phyloP scores from a whole-genome alignment of 2,888 invertebrate genomes.

The Pasiphila rectangulata region DNA sequence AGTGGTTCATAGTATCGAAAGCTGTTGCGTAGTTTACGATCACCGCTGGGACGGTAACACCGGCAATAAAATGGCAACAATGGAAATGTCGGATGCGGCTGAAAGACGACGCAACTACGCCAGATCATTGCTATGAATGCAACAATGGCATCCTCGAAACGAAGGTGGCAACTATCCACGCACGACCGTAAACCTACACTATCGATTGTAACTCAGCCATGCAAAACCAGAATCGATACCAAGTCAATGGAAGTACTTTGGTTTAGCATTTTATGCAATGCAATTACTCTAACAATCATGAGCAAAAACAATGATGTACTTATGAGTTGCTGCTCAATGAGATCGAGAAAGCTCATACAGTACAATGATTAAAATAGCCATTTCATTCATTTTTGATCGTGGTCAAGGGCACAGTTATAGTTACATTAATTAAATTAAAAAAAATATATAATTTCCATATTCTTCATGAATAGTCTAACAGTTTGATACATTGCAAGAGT shows the following conservation, averaged over 20 bases:
- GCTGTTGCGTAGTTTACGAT: slow-evolving; percentile 74
- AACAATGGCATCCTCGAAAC: slow-evolving; percentile 75
- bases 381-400: too few species aligned
- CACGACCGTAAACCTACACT: slow-evolving; percentile 61
- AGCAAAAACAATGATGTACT: slow-evolving; percentile 20
- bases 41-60: slow-evolving; percentile 74
- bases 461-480: slow-evolving; percentile 7
- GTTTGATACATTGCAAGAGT: slow-evolving; percentile 1
- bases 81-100: slow-evolving; percentile 76
- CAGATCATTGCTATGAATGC: slow-evolving; percentile 75
- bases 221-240: slow-evolving; percentile 33
- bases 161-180: slow-evolving; percentile 75
- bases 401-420: too few species aligned
- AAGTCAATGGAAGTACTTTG: slow-evolving; percentile 37
- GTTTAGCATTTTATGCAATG: slow-evolving; percentile 34
- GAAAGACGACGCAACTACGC: slow-evolving; percentile 70
- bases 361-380: too few species aligned
- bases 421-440: too few species aligned
- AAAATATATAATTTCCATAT: too few species aligned
- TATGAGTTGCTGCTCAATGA: slow-evolving; percentile 16
- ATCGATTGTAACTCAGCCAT: slow-evolving; percentile 48
- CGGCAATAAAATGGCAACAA: slow-evolving; percentile 79
- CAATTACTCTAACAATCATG: slow-evolving; percentile 39
- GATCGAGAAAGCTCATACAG: slow-evolving; percentile 14
- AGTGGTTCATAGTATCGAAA: slow-evolving; percentile 70